Base-by-base conservation (phyloP, 2,113 vertebrate species). In the Ophiodon elongatus region DNA sequence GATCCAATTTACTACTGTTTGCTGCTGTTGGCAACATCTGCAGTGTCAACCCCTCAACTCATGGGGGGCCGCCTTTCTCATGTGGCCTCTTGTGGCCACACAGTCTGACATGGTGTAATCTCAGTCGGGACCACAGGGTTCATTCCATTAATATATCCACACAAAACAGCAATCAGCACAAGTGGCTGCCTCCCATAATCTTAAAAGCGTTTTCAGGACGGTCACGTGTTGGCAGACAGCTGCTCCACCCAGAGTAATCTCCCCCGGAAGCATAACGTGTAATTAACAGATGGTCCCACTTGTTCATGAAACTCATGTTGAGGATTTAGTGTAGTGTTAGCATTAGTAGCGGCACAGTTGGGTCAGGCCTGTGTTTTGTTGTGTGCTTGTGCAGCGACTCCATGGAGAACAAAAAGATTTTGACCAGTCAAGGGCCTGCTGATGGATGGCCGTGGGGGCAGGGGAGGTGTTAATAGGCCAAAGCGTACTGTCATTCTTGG, bases 231-330 rank as follows among this genome's bases (percentile, higher is more conserved):
- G 37, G 35, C 23, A 37, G 41, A 54, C 85, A 76, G 79, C 84
- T 79, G 73, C 82, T 87, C 66, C 67, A 57, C 67, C 25, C 67
- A 60, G 39, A 78, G 73, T 86, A 81, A 86, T 88, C 79, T 65
- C 43, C 57, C 57, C 25, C 25, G 4, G 78, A 82, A 87, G 62
- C 57, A 0, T 37, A 33, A 14, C 41, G 66, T 66, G 64, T 45
- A 80, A 87, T 87, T 78, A 87, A 85, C 86, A 85, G 88, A 90
- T 75, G 79, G 71, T 74, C 21, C 77, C 5, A 54, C 80, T 76
- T 82, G 73, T 80, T 88, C 75, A 31, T 63, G 50, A 68, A 37
- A 73, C 41, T 75, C n/a, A 43, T 76, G 77, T 29, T 43, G 25
- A 62, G n/a, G 69, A 71, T 80, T 80, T 39, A 60, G 19, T 45